Percentiles rank a stretch among this genome's conserved stretches.
phyloP scores from a whole-genome alignment of 2,113 vertebrate genomes.

The Lampris incognitus region DNA sequence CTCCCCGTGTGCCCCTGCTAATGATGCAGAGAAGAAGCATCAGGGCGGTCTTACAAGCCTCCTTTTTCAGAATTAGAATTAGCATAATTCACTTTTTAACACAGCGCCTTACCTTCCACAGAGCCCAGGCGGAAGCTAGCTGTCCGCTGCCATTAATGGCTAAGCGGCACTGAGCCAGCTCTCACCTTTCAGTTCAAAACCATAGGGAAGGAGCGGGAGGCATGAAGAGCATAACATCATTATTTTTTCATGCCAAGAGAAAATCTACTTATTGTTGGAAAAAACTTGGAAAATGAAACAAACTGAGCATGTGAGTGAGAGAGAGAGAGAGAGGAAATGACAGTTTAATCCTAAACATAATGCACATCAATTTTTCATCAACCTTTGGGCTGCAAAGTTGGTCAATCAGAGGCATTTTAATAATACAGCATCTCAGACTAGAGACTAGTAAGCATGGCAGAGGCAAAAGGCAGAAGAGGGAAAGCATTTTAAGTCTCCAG shows the following conservation, averaged over 20 bases:
- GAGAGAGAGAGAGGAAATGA: constrained; percentile 39
- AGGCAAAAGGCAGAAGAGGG: constrained; percentile 10
- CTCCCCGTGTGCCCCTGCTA: constrained; percentile 45
- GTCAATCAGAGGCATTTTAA: constrained; percentile 65
- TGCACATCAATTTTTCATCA: constrained; percentile 61
- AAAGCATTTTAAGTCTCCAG: constrained; percentile 15
- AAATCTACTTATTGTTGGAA: constrained; percentile 45
- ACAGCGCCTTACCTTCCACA: constrained; percentile 67
- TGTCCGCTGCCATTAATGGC: constrained; percentile 72
- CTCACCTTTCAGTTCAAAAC: constrained; percentile 59
- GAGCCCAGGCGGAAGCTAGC: constrained; percentile 53
- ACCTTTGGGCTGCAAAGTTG: constrained; percentile 48
- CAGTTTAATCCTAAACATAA: constrained; percentile 52
- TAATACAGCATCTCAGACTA: constrained; percentile 46
- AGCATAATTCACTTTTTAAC: constrained; percentile 81
- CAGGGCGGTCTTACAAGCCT: constrained; percentile 44
- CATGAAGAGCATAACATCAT: constrained; percentile 57
- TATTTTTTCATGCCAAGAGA: constrained; percentile 57
- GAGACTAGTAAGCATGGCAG: constrained; percentile 1
- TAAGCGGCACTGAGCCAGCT: constrained; percentile 59
- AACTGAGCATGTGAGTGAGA: constrained; percentile 15
- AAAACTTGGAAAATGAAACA: constrained; percentile 31
- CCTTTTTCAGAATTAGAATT: constrained; percentile 69
- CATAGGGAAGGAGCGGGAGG: constrained; percentile 43
- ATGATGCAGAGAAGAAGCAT: constrained; percentile 71